Percentiles rank a stretch among this genome's conserved stretches.
phyloP scores from a whole-genome alignment of 2,797 vertebrate species.

The Mico argentatus region DNA sequence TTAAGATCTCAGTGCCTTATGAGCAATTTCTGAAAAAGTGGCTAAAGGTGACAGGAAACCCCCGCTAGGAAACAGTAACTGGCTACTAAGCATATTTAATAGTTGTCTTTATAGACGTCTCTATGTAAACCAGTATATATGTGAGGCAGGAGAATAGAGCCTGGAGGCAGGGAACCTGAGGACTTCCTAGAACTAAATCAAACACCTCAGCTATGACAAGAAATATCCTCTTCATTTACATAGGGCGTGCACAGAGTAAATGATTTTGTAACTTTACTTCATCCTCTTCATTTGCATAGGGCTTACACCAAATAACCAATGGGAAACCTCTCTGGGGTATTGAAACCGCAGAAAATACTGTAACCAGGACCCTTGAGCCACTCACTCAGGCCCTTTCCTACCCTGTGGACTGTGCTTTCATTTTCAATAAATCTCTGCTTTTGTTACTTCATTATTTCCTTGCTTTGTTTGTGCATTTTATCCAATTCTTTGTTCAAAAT shows the following conservation, averaged over 20 bases:
- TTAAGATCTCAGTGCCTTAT: not conserved
- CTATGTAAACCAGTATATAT: not conserved
- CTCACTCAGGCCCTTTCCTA: not conserved
- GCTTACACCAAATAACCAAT: not conserved
- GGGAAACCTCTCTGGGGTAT: not conserved
- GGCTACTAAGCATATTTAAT: not conserved
- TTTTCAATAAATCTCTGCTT: not conserved
- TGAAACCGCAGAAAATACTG: not conserved
- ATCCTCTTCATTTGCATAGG: not conserved
- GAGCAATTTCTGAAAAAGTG: conserved; percentile 16
- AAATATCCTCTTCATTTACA: not conserved
- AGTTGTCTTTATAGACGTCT: not conserved
- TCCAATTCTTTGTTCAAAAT: not conserved
- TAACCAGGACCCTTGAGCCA: not conserved
- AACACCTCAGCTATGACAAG: not conserved
- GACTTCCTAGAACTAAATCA: not conserved
- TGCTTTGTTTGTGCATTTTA: not conserved
- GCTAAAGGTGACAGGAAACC: not conserved
- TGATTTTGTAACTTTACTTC: not conserved
- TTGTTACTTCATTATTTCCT: not conserved
- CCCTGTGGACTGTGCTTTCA: not conserved
- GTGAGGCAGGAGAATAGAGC: not conserved
- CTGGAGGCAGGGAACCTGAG: not conserved
- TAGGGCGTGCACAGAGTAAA: not conserved
- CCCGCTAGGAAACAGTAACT: not conserved